phyloP scores from a whole-genome alignment of 64 coral and sea anemone species.

The Montipora foliosa region DNA sequence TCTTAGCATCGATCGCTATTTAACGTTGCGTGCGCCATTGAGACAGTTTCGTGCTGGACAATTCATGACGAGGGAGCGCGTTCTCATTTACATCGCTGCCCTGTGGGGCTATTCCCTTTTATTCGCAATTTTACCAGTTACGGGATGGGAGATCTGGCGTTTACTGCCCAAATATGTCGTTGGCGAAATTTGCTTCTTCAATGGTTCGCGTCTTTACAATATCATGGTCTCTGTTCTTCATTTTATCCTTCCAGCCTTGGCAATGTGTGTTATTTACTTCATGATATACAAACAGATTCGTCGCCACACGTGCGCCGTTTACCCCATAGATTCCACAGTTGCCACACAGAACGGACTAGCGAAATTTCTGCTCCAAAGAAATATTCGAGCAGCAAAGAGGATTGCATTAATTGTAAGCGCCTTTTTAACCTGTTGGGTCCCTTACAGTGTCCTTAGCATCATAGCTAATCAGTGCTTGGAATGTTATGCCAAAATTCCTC shows the following conservation, averaged over 20 bases:
- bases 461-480: neutral
- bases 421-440: constrained; percentile 80
- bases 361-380: constrained; percentile 40
- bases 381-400: constrained; percentile 86
- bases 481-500: neutral
- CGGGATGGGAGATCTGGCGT: constrained; percentile 48
- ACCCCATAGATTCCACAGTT: constrained; percentile 9
- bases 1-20: constrained; percentile 77
- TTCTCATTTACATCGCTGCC: constrained; percentile 1
- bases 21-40: constrained; percentile 58
- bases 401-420: constrained; percentile 75
- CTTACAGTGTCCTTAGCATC: constrained; percentile 68
- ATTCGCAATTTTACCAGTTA: constrained; percentile 40
- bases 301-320: neutral
- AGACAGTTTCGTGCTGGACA: constrained; percentile 53
- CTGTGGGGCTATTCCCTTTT: constrained; percentile 68
- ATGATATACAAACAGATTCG: constrained; percentile 62
- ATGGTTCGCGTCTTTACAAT: constrained; percentile 44
- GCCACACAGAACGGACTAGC: constrained; percentile 30
- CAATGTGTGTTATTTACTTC: constrained; percentile 73
- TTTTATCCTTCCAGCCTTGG: constrained; percentile 65
- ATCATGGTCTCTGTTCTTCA: constrained; percentile 55
- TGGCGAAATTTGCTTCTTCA: constrained; percentile 36
- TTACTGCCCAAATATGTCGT: neutral
- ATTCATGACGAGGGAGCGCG: constrained; percentile 52